These are phyloP conservation scores for Aphrocallistes beatrix DNA, from an alignment of 37 sponge, comb jelly and placozoan genomes.

Conservation along the genomic window DNA sequence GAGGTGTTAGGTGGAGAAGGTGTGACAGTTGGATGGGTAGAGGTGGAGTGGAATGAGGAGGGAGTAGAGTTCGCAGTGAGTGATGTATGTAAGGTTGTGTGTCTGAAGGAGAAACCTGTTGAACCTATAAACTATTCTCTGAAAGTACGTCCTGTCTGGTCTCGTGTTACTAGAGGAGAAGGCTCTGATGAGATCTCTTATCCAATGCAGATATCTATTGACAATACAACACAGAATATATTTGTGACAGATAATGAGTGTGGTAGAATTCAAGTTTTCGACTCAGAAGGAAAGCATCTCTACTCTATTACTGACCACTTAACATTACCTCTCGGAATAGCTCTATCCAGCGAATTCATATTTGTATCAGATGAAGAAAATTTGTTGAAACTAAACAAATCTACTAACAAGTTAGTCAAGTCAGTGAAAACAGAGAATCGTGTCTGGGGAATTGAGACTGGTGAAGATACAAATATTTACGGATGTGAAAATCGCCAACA, in stretches of 20 bases:
- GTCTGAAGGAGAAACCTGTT: not conserved
- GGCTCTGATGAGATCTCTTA: not conserved
- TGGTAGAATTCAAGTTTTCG: not conserved
- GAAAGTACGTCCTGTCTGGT: conserved; percentile 12
- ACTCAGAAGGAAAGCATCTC: not conserved
- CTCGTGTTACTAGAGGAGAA: not conserved
- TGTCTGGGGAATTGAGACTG: conserved; percentile 1
- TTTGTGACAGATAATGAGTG: not conserved
- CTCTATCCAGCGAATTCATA: not conserved
- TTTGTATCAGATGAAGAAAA: not conserved
- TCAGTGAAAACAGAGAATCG: not conserved
- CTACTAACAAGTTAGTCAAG: not conserved
- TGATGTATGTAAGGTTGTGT: not conserved
- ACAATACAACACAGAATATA: not conserved
- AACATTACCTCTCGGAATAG: not conserved
- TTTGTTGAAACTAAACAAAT: not conserved
- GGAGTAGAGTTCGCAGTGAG: not conserved
- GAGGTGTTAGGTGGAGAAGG: not conserved
- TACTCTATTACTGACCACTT: not conserved
- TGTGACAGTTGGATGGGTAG: conserved; percentile 2
- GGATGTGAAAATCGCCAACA: not conserved
- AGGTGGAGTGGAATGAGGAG: not conserved
- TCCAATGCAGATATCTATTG: conserved; percentile 10
- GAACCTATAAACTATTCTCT: not conserved
- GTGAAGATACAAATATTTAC: not conserved